Evolutionary conservation across 2,888 invertebrate genomes (phyloP).

Genomic region (Synergus umbraculus): DNA sequence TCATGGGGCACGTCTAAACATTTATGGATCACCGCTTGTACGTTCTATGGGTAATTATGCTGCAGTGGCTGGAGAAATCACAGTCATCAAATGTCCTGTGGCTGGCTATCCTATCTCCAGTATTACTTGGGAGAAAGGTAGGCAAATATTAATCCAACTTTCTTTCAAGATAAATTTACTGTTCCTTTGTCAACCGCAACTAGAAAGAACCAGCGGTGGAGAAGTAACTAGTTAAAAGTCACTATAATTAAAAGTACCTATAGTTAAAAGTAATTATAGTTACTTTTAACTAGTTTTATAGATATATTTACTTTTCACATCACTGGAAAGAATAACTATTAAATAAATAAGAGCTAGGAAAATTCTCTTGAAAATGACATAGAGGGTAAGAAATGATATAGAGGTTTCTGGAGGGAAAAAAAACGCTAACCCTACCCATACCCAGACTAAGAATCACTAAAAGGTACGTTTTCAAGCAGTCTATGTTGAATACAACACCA

Average conservation of each 20-base stretch:
- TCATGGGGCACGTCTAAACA: constrained; percentile 91
- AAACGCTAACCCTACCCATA: neutral
- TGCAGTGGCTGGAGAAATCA: constrained; percentile 90
- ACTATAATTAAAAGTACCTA: no score
- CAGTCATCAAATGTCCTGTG: constrained; percentile 92
- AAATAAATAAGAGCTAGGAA: neutral
- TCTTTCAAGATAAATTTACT: neutral
- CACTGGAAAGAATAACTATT: neutral
- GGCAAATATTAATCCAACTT: constrained; percentile 52
- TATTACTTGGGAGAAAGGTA: constrained; percentile 94
- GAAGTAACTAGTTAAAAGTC: no score
- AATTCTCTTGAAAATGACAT: neutral
- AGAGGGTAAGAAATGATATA: neutral
- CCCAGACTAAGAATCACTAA: neutral
- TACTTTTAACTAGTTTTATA: no score
- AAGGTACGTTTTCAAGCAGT: constrained; percentile 44
- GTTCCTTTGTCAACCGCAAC: no score
- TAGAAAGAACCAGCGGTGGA: no score
- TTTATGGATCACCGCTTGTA: constrained; percentile 92
- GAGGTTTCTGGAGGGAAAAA: neutral
- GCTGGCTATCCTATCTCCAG: constrained; percentile 93
- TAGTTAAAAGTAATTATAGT: no score
- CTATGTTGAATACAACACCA: constrained; percentile 44
- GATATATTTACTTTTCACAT: no score
- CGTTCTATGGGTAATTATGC: constrained; percentile 93